These are phyloP conservation scores for Porphyrio hochstetteri DNA, from an alignment of 2,113 vertebrate genomes.

Conservation along the genomic window DNA sequence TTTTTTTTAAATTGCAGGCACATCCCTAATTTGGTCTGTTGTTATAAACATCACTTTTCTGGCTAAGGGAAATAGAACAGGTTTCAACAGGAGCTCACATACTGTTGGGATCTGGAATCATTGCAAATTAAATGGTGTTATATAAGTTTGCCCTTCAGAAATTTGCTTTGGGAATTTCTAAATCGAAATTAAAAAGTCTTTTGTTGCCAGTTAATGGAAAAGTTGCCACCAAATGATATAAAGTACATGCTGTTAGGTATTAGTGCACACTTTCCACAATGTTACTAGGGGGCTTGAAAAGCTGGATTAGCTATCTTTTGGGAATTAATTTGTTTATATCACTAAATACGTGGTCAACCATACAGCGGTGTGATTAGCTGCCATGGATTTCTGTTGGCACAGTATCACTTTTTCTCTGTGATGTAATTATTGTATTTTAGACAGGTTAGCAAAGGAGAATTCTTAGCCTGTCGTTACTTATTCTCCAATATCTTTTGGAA, in stretches of 20 bases:
- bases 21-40: not conserved
- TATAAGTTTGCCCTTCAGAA: slow-evolving; percentile 54
- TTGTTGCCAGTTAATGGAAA: slow-evolving; percentile 62
- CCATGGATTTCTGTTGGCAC: slow-evolving; percentile 68
- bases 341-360: slow-evolving; percentile 53
- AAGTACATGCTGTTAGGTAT: slow-evolving; percentile 60
- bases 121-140: slow-evolving; percentile 50
- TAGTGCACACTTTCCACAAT: slow-evolving; percentile 22
- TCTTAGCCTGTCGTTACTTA: slow-evolving; percentile 32
- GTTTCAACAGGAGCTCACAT: not conserved
- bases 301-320: slow-evolving; percentile 57
- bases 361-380: slow-evolving; percentile 62
- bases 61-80: not conserved
- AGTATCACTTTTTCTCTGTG: slow-evolving; percentile 40
- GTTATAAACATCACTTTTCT: slow-evolving; percentile 5
- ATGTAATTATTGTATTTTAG: slow-evolving; percentile 62
- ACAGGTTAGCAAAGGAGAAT: slow-evolving; percentile 48
- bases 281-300: slow-evolving; percentile 41
- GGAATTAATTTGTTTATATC: slow-evolving; percentile 62
- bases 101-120: slow-evolving; percentile 32
- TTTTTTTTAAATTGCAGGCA: not conserved
- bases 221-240: slow-evolving; percentile 56
- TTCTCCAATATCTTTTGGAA: not conserved
- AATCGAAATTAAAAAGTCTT: slow-evolving; percentile 50
- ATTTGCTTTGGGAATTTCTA: slow-evolving; percentile 57